These are phyloP conservation scores for Gila robusta DNA, from an alignment of 2,797 vertebrate genomes.

Conservation along the genomic window DNA sequence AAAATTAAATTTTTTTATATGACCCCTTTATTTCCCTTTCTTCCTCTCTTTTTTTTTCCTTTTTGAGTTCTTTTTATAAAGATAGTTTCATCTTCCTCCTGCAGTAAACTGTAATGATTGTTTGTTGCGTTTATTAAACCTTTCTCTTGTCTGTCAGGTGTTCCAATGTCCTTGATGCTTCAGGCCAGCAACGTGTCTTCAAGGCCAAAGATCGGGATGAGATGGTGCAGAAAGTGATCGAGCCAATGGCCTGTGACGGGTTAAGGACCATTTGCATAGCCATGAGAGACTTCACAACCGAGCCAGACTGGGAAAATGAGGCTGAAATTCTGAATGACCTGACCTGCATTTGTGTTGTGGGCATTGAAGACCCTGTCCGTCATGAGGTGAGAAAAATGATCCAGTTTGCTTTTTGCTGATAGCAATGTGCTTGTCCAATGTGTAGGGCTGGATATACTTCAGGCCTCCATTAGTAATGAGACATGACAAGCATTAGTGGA, in stretches of 20 bases:
- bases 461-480: conserved; percentile 6
- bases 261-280: conserved; percentile 96
- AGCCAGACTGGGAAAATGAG: conserved; percentile 92
- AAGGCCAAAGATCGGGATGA: conserved; percentile 91
- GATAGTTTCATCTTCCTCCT: background rate
- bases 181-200: conserved; percentile 83
- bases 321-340: conserved; percentile 89
- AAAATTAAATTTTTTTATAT: no score
- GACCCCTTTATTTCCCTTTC: background rate
- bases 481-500: conserved; percentile 21
- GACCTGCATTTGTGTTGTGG: conserved; percentile 91
- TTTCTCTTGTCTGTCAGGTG: conserved; percentile 78
- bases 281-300: conserved; percentile 88
- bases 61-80: background rate
- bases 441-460: conserved; percentile 23
- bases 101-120: background rate
- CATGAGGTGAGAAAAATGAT: conserved; percentile 83
- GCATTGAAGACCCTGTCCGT: conserved; percentile 97
- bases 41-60: background rate
- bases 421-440: background rate
- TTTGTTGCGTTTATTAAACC: conserved; percentile 28
- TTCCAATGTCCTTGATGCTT: conserved; percentile 86
- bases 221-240: conserved; percentile 93
- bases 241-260: conserved; percentile 96
- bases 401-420: background rate